Conservation (phyloP, 2,113 vertebrate genomes). For the Cyanistes caeruleus region DNA sequence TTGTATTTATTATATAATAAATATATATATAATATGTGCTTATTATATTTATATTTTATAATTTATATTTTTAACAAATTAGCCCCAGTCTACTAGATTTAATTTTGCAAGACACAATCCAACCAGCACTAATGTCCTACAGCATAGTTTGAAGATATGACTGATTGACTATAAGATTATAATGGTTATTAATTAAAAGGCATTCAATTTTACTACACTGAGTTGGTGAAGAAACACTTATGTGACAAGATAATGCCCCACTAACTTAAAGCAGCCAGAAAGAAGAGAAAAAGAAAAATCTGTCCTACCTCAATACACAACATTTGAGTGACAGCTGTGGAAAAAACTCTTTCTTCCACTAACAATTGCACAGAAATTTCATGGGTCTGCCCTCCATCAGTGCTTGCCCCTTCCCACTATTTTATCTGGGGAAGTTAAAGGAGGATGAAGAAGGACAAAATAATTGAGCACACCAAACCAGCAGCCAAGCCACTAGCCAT, state of each 20-base stretch:
- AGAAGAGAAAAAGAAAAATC: background rate
- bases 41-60: too few species aligned
- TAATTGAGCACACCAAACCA: background rate
- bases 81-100: background rate
- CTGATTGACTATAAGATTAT: background rate
- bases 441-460: background rate
- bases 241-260: background rate
- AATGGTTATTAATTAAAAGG: background rate
- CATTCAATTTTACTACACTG: background rate
- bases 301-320: background rate
- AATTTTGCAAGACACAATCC: background rate
- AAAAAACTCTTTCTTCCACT: background rate
- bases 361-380: background rate
- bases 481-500: background rate
- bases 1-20: too few species aligned
- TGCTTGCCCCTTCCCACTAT: background rate
- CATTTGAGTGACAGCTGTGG: background rate
- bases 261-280: background rate
- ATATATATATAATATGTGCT: too few species aligned
- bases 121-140: background rate
- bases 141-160: background rate
- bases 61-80: background rate
- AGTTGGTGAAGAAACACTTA: background rate
- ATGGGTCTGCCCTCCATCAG: background rate
- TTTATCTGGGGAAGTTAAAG: background rate